phyloP scores from a whole-genome alignment of 2,888 invertebrate species.

The Plagodis dolabraria region DNA sequence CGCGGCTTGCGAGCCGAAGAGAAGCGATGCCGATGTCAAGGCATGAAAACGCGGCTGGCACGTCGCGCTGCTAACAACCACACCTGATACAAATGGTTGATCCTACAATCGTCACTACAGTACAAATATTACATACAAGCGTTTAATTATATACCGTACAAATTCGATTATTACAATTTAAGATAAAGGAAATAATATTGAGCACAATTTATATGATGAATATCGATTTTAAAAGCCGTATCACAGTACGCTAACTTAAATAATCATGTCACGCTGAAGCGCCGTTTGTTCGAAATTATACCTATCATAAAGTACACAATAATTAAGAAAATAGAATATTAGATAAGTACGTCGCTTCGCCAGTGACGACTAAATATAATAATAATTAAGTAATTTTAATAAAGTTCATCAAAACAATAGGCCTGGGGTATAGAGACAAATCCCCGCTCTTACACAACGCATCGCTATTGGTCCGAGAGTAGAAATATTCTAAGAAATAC shows the following conservation, averaged over 20 bases:
- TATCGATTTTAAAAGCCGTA: conserved; percentile 67
- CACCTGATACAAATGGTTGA: conserved; percentile 12
- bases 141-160: conserved; percentile 48
- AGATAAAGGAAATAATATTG: conserved; percentile 64
- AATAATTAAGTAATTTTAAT: conserved; percentile 25
- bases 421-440: conserved; percentile 4
- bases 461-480: conserved; percentile 48
- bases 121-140: conserved; percentile 41
- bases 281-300: conserved; percentile 39
- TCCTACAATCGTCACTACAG: conserved; percentile 34
- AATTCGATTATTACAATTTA: conserved; percentile 59
- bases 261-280: conserved; percentile 50
- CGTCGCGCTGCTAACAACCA: background rate
- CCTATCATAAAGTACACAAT: conserved; percentile 10
- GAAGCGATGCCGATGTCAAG: background rate
- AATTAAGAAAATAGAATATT: conserved; percentile 11
- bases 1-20: background rate
- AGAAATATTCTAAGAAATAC: conserved; percentile 29
- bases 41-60: background rate
- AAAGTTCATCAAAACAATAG: conserved; percentile 6
- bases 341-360: conserved; percentile 21
- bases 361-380: conserved; percentile 19
- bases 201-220: conserved; percentile 62
- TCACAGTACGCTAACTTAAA: conserved; percentile 80
- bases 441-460: conserved; percentile 16